Evolutionary conservation across 2,113 vertebrate species (phyloP).

Genomic region (Aphyosemion australe): DNA sequence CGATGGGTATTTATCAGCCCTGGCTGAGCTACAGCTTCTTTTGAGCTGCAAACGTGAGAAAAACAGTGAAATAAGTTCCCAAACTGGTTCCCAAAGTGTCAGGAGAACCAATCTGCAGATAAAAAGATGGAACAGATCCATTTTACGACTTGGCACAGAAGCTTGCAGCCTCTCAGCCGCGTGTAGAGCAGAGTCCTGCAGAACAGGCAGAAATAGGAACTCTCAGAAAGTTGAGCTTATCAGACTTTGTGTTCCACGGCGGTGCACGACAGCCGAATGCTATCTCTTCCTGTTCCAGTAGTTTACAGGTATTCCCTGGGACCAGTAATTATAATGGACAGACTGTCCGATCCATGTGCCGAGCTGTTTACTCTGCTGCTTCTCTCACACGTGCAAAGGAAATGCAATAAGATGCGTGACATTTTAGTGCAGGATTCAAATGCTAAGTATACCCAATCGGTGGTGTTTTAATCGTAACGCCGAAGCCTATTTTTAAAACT

Average conservation of each 20-base stretch:
- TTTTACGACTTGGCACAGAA: neutral
- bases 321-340: constrained; percentile 2
- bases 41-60: neutral
- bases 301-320: neutral
- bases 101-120: neutral
- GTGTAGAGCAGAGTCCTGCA: neutral
- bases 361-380: neutral
- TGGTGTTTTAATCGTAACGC: neutral
- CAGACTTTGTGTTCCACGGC: neutral
- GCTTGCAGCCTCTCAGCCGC: neutral
- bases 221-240: neutral
- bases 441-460: neutral
- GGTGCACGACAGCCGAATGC: neutral
- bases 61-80: neutral
- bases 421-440: neutral
- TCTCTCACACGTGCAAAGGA: neutral
- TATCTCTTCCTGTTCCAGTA: neutral
- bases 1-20: neutral
- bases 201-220: neutral
- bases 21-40: neutral
- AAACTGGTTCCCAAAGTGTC: neutral
- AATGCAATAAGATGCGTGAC: too few relatives aligned
- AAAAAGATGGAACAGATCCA: neutral
- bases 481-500: neutral
- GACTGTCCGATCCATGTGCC: neutral